A percentile compares a stretch with the other conserved stretches of the same genome.
phyloP scores from a whole-genome alignment of 2,113 vertebrate genomes.

The Glaucidium brasilianum region DNA sequence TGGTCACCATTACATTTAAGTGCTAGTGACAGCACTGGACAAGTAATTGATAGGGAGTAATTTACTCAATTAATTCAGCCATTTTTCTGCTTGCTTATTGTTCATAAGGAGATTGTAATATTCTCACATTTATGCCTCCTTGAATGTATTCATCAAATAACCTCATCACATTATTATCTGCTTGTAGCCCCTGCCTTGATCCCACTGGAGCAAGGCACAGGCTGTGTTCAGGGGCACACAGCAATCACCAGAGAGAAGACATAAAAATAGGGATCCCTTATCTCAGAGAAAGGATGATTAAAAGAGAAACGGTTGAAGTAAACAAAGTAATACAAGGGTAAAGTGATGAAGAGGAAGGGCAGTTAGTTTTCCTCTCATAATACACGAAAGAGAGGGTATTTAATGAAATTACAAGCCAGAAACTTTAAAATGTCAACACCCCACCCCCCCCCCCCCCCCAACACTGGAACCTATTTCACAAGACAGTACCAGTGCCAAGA shows the following conservation, averaged over 20 bases:
- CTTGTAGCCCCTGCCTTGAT: neutral
- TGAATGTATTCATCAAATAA: neutral
- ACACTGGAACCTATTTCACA: neutral
- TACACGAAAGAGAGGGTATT: neutral
- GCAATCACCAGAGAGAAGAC: neutral
- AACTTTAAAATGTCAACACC: fast-evolving
- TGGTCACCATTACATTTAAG: neutral
- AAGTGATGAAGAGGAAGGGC: neutral
- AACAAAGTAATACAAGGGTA: neutral
- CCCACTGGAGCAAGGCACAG: neutral
- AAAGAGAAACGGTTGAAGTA: neutral
- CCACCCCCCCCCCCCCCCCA: too few relatives aligned
- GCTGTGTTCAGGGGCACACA: neutral
- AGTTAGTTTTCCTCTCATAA: neutral
- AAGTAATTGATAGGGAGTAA: slow-evolving; percentile 1
- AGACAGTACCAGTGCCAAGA: neutral
- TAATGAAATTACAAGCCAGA: neutral
- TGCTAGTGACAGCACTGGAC: neutral
- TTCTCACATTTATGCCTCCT: neutral
- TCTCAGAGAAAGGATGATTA: neutral
- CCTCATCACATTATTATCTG: neutral
- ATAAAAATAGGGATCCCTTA: neutral
- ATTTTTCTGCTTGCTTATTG: neutral
- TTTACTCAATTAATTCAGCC: neutral
- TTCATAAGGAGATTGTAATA: neutral